These are phyloP conservation scores for Corvus cornix DNA, from an alignment of 2,113 vertebrate genomes.

Conservation along the genomic window DNA sequence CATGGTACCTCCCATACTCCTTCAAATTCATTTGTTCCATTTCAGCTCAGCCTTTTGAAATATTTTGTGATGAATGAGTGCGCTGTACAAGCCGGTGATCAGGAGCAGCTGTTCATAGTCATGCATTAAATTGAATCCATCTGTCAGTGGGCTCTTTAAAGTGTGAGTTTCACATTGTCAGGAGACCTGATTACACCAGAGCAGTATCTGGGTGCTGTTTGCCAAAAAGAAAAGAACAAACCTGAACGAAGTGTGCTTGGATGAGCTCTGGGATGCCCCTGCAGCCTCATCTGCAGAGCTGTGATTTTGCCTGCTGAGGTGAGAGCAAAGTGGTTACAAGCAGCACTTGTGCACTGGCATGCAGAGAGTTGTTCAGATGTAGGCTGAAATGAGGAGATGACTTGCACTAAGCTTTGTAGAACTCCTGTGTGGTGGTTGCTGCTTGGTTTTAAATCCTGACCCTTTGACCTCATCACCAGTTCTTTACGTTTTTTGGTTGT, in stretches of 20 bases:
- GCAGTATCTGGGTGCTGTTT: background rate
- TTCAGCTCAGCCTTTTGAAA: slow-evolving; percentile 35
- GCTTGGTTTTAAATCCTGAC: background rate
- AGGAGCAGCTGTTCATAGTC: slow-evolving; percentile 47
- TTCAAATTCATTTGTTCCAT: slow-evolving; percentile 39
- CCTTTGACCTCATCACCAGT: background rate
- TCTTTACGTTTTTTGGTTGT: background rate
- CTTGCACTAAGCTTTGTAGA: background rate
- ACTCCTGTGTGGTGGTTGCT: background rate
- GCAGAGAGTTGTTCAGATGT: background rate
- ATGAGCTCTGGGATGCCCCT: background rate
- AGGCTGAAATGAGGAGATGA: background rate
- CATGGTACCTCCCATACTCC: background rate
- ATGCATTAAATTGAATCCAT: slow-evolving; percentile 36
- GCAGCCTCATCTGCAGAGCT: background rate
- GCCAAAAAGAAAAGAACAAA: background rate
- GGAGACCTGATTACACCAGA: background rate
- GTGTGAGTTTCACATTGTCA: background rate
- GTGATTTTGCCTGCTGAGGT: background rate
- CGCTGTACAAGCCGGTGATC: background rate
- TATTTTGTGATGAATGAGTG: slow-evolving; percentile 30
- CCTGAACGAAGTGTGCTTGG: rapidly evolving
- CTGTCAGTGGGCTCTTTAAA: slow-evolving; percentile 11
- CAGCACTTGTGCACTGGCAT: background rate
- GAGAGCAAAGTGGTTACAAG: background rate